Evolutionary conservation across 1,140 invertebrate genomes (phyloP), one percentile per base, ranked within the genome.

Genomic region (Scaptodrosophila lebanonensis): DNA sequence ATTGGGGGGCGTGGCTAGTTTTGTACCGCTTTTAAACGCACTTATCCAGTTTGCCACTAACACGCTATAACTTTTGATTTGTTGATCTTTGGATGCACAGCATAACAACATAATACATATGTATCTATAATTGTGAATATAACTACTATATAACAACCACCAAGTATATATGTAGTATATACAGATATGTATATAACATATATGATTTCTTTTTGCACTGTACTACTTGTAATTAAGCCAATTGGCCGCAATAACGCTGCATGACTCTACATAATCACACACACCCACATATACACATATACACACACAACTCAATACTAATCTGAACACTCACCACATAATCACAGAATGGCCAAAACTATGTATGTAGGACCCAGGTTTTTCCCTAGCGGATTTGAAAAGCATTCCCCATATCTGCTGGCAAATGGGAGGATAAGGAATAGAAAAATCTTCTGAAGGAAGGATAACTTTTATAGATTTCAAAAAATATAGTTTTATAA

Each of bases 171-270:
- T 36, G 11, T 17, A 25, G n/a, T 32, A 65, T 47, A 32, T 48
- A 9, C 54, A 67, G 45, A 29, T 58, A 47, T 38, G 25, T 54
- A 45, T n/a, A n/a, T n/a, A n/a, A n/a, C n/a, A 45, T 27, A 45
- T 36, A 33, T 39, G n/a, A 50, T 73, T 68, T 79, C 42, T n/a
- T 40, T 68, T 64, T 56, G 73, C 73, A 77, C 72, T 72, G 57
- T 58, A 72, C 15, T 51, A 32, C 36, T 42, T 43, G 42, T 42
- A 39, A 25, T 61, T 22, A 32, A 29, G 51, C n/a, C 58, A 42
- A 36, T 76, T 69, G 45, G 58, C 58, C 57, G 66, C 72, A 77
- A 75, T 61, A 58, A 56, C 48, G 73, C 75, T 56, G 73, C 73
- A 77, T 77, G 73, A 73, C 59, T 68, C 68, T 50, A 59, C 56